Base-by-base conservation (phyloP, 2,888 invertebrate species). In the Thyatira batis region DNA sequence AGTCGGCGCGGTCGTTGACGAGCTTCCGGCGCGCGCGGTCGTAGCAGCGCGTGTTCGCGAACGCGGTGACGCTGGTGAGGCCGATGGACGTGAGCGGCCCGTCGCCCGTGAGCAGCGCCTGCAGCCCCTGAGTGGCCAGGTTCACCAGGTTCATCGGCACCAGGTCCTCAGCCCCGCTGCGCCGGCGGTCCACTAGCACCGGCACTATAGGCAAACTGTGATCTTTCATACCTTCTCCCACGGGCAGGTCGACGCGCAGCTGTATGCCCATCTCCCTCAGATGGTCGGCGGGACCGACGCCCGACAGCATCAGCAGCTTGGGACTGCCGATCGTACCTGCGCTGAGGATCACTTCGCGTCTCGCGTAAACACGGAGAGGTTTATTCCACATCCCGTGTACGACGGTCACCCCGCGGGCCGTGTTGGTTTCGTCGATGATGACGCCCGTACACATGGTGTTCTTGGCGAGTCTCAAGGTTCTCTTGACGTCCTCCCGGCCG, bases 251-350 rank as follows among this genome's bases (percentile, higher is more conserved):
- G 0, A 65, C 69, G 30, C 65, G 69, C 2, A 82, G 73, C 0
- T 64, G 53, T 17, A 88, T 78, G 0, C 66, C 65, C 50, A 82
- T 61, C 4, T 58, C 46, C 4, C 57, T 30, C 30, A 88, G 65
- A 49, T 85, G 85, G 0, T 71, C 65, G 1, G 73, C 67, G 1
- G 76, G 83, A 0, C 88, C 89, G 1, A 89, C 59, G 0, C 89
- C 89, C 0, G 88, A 89, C 21, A 81, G 54, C 84, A 84, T 72
- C 50, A 89, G 54, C 52, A 89, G 71, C 39, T 87, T 85, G 8
- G 88, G 79, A 0, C 83, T 82, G 0, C 73, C 84, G 1, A 87
- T 57, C 0, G 86, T 54, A 0, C 89, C 89, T 0, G 88, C 86
- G 28, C 83, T 78, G 10, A 89, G 58, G 5, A 89, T 73, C 0